Conservation (phyloP, 2,113 vertebrate species). For the Irena cyanogastra region DNA sequence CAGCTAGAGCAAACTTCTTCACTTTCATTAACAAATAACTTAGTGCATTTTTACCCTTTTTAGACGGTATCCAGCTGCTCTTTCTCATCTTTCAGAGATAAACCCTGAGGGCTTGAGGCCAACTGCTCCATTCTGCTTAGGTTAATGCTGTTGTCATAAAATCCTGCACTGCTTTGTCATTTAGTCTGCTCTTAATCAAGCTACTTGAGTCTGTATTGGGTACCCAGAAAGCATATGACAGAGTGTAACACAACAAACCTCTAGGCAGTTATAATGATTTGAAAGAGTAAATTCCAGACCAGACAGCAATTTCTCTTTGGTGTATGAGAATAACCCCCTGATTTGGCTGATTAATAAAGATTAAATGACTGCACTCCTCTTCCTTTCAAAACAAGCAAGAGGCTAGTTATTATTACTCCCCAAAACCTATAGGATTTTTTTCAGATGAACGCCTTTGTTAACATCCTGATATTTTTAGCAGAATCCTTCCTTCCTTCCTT, state of each 20-base stretch:
- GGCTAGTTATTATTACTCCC: background rate
- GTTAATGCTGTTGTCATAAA: background rate
- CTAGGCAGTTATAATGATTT: background rate
- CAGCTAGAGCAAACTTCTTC: background rate
- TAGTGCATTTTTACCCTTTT: background rate
- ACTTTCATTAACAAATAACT: background rate
- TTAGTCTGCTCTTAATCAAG: background rate
- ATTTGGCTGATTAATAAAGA: background rate
- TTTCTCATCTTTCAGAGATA: background rate
- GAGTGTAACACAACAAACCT: background rate
- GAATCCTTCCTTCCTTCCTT: background rate
- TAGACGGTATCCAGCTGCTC: background rate
- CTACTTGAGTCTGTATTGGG: background rate
- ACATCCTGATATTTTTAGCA: background rate
- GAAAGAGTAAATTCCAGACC: background rate
- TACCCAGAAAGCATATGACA: background rate
- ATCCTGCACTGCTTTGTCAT: background rate
- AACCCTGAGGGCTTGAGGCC: background rate
- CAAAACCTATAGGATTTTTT: background rate
- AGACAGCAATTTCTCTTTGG: background rate
- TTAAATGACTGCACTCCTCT: background rate
- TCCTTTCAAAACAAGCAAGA: background rate
- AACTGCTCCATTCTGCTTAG: background rate
- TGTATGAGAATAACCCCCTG: background rate
- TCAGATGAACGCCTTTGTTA: background rate